Evolutionary conservation across 2,797 vertebrate species (phyloP).

Genomic region (Podarcis lilfordi): DNA sequence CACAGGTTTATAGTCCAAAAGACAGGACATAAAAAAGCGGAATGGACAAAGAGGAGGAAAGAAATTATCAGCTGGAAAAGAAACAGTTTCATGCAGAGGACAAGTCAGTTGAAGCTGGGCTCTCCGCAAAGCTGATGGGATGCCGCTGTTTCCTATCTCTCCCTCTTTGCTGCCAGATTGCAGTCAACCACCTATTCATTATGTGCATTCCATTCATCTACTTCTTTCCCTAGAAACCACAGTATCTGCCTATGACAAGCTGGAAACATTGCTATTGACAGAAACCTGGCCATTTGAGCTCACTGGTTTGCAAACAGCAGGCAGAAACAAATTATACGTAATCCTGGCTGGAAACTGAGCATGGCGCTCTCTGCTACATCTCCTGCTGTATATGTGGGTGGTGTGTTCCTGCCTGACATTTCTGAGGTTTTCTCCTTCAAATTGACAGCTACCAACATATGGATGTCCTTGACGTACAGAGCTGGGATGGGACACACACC

Average conservation of each 20-base stretch:
- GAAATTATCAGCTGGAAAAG: too few species aligned
- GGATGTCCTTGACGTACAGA: neutral
- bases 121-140: neutral
- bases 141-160: neutral
- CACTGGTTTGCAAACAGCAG: neutral
- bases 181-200: neutral
- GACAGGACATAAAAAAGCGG: too few species aligned
- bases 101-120: neutral
- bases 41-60: too few species aligned
- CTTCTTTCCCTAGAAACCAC: neutral
- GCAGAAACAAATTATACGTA: neutral
- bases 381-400: neutral
- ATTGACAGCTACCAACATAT: neutral
- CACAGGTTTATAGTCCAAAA: too few species aligned
- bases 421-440: neutral
- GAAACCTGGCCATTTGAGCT: neutral
- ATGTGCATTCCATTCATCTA: neutral
- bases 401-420: neutral
- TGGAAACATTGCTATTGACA: neutral
- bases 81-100: neutral
- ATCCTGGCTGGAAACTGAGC: neutral
- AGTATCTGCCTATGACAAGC: neutral
- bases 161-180: neutral
- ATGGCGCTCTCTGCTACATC: neutral
- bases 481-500: too few species aligned